Base-by-base conservation (phyloP, 1,140 invertebrate genomes). In the Helicoverpa zea region DNA sequence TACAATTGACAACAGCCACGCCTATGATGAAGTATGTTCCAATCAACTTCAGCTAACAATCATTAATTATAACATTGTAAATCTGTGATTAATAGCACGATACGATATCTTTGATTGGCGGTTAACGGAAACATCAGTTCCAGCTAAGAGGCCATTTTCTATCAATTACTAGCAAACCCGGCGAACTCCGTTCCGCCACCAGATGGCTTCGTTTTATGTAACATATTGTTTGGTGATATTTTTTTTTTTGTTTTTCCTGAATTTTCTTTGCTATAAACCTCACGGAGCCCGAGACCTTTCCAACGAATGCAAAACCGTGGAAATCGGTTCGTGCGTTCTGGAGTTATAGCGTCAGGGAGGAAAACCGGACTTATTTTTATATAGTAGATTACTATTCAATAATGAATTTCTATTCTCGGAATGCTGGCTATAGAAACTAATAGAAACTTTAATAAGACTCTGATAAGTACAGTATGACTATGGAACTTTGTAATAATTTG, bases 21-120 rank as follows among this genome's bases (percentile, higher is more conserved):
- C 14, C 29, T 18, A 66, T 79, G 70, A 75, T 75, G 59, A 63
- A 79, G 66, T 54, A 70, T 52, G 70, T 52, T 79, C 58, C 77
- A 68, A 79, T 79, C 35, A 82, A 79, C 81, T 82, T 81, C 64
- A 83, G 18, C 63, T 72, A 23, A 16, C 4, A 70, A 80, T 78
- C 72, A 83, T 80, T 83, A 82, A 83, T 81, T 81, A 81, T 77
- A 56, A 77, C 63, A 80, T 76, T 77, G 81, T 80, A 80, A 52
- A 49, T 75, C 16, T 16, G 51, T 83, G 77, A 83, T 80, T 83
- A 80, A 83, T 83, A 77, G 64, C 80, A 80, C 76, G 35, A 56
- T 47, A 79, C 64, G 76, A 29, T 63, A 83, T 30, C 43, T 63
- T 80, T 80, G 81, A 83, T 77, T 83, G 78, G 61, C 77, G 64